phyloP scores from a whole-genome alignment of 2,888 invertebrate genomes.

The Diaprepes abbreviatus region DNA sequence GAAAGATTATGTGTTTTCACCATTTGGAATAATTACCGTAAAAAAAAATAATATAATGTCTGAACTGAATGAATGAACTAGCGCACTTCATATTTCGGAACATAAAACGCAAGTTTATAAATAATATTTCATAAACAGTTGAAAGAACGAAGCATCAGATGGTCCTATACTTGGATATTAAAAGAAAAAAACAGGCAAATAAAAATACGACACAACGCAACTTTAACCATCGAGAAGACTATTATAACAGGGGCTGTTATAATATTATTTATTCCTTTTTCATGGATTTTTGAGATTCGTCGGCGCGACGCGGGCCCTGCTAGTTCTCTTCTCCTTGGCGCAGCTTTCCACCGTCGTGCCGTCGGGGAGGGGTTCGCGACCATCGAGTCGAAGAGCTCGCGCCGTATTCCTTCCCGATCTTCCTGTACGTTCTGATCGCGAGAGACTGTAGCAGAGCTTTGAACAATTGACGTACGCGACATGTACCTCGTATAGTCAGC shows the following conservation, averaged over 20 bases:
- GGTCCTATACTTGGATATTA: too few relatives aligned
- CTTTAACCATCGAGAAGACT: slow-evolving; percentile 38
- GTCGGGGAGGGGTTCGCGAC: slow-evolving; percentile 57
- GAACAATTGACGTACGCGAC: slow-evolving; percentile 35
- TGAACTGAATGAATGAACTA: too few relatives aligned
- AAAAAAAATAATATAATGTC: too few relatives aligned
- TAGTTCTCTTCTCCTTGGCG: slow-evolving; percentile 61
- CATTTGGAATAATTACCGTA: too few relatives aligned
- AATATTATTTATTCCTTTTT: slow-evolving; percentile 69
- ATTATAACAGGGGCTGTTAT: slow-evolving; percentile 36
- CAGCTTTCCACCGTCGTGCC: slow-evolving; percentile 61
- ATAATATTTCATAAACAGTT: too few relatives aligned
- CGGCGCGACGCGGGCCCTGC: slow-evolving; percentile 67
- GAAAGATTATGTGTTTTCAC: too few relatives aligned
- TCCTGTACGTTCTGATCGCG: slow-evolving; percentile 44
- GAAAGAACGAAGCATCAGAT: too few relatives aligned
- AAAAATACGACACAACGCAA: slow-evolving; percentile 17
- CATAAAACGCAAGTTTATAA: too few relatives aligned
- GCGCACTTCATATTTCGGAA: too few relatives aligned
- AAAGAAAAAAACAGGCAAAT: background rate
- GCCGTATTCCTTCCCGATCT: slow-evolving; percentile 49
- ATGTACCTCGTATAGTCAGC: slow-evolving; percentile 33
- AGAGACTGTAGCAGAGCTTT: slow-evolving; percentile 35
- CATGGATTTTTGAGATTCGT: slow-evolving; percentile 70
- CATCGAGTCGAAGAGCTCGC: slow-evolving; percentile 58